Evolutionary conservation across 2,888 invertebrate species (phyloP).

Genomic region (Aquatica leii): DNA sequence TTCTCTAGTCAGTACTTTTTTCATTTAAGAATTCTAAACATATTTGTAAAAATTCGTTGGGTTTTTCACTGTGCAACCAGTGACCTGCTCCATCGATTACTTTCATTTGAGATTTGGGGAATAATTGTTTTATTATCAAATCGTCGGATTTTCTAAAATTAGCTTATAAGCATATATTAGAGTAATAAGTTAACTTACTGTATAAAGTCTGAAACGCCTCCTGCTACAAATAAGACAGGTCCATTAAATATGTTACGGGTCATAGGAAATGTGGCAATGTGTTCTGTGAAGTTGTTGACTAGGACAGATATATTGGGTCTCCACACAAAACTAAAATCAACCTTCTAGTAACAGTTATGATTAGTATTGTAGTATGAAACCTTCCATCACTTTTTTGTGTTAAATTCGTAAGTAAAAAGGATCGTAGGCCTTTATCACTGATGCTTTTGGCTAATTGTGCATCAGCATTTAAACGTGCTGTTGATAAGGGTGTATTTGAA

Average conservation of each 20-base stretch:
- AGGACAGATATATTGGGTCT: constrained; percentile 81
- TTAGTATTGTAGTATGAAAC: constrained; percentile 37
- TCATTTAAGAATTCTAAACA: constrained; percentile 69
- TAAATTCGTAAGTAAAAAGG: constrained; percentile 88
- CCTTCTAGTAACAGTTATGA: no score
- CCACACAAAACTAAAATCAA: constrained; percentile 70
- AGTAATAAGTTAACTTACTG: constrained; percentile 65
- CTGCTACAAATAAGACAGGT: constrained; percentile 85
- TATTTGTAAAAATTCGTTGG: constrained; percentile 75
- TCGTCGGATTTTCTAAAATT: constrained; percentile 65
- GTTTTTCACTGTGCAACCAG: constrained; percentile 94
- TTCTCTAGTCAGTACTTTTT: neutral
- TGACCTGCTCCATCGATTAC: constrained; percentile 87
- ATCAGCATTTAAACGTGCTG: constrained; percentile 74
- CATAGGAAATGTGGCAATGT: constrained; percentile 73
- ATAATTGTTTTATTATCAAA: constrained; percentile 71
- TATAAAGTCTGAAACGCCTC: constrained; percentile 81
- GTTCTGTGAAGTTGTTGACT: constrained; percentile 68
- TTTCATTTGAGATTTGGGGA: constrained; percentile 74
- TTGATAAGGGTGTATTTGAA: constrained; percentile 69
- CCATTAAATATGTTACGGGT: constrained; percentile 59
- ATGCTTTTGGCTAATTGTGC: constrained; percentile 68
- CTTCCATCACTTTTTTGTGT: constrained; percentile 58
- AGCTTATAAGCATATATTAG: no score
- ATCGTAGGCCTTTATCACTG: constrained; percentile 67